Evolutionary conservation across 2,797 vertebrate species (phyloP).

Genomic region (Remorina albescens): DNA sequence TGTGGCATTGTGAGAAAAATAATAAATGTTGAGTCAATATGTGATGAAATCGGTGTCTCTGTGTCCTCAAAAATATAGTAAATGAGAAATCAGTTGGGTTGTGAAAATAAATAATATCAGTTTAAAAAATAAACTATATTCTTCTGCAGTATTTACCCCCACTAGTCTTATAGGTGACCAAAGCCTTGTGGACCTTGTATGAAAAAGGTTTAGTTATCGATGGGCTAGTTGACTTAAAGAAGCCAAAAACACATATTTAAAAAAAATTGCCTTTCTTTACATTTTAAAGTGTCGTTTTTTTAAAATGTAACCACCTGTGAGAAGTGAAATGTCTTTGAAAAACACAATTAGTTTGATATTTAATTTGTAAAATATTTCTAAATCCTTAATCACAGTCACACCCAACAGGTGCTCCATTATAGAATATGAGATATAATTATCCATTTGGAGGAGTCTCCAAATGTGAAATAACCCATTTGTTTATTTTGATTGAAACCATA

Average conservation of each 20-base stretch:
- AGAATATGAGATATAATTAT: too few species aligned
- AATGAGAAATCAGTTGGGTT: neutral
- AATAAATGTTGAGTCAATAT: constrained; percentile 69
- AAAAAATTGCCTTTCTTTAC: too few species aligned
- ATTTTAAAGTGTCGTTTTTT: neutral
- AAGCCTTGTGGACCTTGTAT: neutral
- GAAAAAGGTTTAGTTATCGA: neutral
- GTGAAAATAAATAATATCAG: neutral
- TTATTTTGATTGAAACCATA: neutral
- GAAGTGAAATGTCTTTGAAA: too few species aligned
- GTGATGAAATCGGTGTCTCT: constrained; percentile 19
- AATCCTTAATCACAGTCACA: too few species aligned
- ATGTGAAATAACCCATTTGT: neutral
- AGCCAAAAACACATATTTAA: too few species aligned
- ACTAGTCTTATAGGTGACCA: neutral
- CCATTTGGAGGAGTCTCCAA: neutral
- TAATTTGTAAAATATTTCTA: neutral
- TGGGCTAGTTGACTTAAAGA: too few species aligned
- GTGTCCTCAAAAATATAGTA: neutral
- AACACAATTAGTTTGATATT: neutral
- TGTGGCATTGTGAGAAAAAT: constrained; percentile 64
- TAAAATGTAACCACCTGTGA: neutral
- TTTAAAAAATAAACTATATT: neutral
- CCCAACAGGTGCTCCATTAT: too few species aligned
- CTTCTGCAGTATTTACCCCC: neutral